Evolutionary conservation across 2,888 invertebrate genomes (phyloP).

Genomic region (Sabatieria punctata): DNA sequence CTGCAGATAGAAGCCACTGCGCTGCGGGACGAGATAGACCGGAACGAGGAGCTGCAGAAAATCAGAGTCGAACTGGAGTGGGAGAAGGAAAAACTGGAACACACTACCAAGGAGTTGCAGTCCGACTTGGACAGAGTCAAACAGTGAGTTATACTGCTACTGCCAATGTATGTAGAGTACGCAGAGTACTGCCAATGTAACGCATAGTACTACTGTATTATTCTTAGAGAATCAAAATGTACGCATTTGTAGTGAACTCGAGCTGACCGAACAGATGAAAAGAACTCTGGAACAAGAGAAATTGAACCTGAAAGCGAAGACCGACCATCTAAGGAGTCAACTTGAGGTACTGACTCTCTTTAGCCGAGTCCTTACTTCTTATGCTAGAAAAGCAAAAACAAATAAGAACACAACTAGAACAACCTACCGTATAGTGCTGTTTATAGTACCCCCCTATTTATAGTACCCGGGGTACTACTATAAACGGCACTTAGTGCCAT

Average conservation of each 20-base stretch:
- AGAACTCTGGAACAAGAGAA: constrained; percentile 30
- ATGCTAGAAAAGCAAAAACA: too few species aligned
- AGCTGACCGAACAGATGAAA: constrained; percentile 32
- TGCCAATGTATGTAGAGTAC: too few species aligned
- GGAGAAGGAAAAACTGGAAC: constrained; percentile 35
- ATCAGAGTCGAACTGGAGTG: constrained; percentile 35
- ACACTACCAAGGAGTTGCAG: constrained; percentile 33
- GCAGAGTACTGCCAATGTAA: too few species aligned
- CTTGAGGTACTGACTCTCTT: too few species aligned
- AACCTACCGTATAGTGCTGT: too few species aligned
- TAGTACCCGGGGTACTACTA: too few species aligned
- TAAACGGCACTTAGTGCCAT: too few species aligned
- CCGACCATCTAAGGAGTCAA: constrained; percentile 17
- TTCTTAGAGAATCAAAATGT: too few species aligned
- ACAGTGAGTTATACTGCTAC: constrained; percentile 13
- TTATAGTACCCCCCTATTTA: too few species aligned
- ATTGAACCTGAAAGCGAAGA: constrained; percentile 22
- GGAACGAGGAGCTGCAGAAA: constrained; percentile 33
- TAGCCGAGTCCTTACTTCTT: too few species aligned
- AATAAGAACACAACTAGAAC: too few species aligned
- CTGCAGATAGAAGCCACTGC: constrained; percentile 32
- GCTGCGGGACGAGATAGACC: constrained; percentile 31
- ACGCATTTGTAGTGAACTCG: constrained; percentile 31
- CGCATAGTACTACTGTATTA: too few species aligned
- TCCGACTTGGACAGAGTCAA: constrained; percentile 31